Percentiles rank a stretch among this genome's conserved stretches.
Evolutionary conservation across 2,113 vertebrate species (phyloP).

Genomic region (Toxostoma redivivum): DNA sequence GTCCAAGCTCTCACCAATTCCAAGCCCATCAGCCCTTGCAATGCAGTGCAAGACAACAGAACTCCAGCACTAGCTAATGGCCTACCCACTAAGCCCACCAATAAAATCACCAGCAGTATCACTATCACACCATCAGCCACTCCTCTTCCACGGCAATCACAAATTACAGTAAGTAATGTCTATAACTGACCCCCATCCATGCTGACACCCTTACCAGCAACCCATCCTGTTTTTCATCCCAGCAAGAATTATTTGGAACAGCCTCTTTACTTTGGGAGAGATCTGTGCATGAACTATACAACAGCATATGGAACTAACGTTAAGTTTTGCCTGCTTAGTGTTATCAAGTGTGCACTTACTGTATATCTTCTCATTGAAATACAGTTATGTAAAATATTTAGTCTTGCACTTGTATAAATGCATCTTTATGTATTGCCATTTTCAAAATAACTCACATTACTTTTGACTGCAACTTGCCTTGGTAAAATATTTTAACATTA

Average conservation of each 20-base stretch:
- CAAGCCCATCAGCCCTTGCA: slow-evolving; percentile 76
- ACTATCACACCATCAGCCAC: slow-evolving; percentile 93
- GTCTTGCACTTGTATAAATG: slow-evolving; percentile 84
- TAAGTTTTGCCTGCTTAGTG: slow-evolving; percentile 78
- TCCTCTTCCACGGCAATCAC: slow-evolving; percentile 90
- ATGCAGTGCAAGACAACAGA: slow-evolving; percentile 81
- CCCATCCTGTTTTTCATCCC: slow-evolving; percentile 63
- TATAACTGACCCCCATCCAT: slow-evolving; percentile 83
- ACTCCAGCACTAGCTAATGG: slow-evolving; percentile 83
- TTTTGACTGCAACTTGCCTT: slow-evolving; percentile 77
- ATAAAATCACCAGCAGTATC: slow-evolving; percentile 98
- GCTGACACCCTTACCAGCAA: slow-evolving; percentile 71
- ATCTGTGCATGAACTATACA: slow-evolving; percentile 83
- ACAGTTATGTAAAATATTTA: slow-evolving; percentile 84
- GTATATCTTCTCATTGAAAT: slow-evolving; percentile 84
- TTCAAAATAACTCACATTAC: slow-evolving; percentile 77
- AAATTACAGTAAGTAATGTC: slow-evolving; percentile 99
- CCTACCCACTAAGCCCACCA: slow-evolving; percentile 80
- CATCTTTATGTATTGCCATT: slow-evolving; percentile 84
- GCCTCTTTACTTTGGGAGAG: slow-evolving; percentile 71
- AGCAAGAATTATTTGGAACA: slow-evolving; percentile 66
- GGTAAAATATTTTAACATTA: slow-evolving; percentile 80
- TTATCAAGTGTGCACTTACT: slow-evolving; percentile 89
- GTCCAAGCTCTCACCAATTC: slow-evolving; percentile 83
- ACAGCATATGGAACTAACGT: slow-evolving; percentile 70